A percentile compares a stretch with the other conserved stretches of the same genome.
Evolutionary conservation across 2,797 vertebrate genomes (phyloP).

Genomic region (Crypturellus tataupa): DNA sequence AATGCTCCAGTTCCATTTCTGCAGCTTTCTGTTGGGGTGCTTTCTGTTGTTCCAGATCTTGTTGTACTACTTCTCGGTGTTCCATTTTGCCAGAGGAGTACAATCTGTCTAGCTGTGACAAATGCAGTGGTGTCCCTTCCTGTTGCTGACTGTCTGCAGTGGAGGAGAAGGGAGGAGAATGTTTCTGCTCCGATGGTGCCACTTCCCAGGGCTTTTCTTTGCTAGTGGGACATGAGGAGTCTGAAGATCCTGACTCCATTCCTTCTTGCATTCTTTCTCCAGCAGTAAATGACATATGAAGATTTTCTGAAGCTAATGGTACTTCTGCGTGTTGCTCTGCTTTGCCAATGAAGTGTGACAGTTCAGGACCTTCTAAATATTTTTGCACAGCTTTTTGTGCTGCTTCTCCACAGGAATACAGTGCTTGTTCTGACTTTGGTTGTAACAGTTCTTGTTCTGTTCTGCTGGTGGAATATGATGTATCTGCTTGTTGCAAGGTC

Average conservation of each 20-base stretch:
- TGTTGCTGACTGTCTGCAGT: neutral
- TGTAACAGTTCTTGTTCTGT: neutral
- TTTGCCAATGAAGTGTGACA: neutral
- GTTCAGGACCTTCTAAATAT: neutral
- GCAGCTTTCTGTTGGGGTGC: neutral
- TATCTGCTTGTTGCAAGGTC: neutral
- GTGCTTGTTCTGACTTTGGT: neutral
- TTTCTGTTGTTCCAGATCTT: neutral
- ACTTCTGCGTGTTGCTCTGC: neutral
- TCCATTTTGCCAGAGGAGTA: neutral
- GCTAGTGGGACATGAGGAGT: accelerated
- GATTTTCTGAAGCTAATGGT: neutral
- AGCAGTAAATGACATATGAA: neutral
- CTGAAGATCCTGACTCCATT: neutral
- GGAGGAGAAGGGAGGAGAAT: neutral
- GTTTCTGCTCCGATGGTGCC: neutral
- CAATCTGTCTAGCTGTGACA: neutral
- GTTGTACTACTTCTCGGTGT: neutral
- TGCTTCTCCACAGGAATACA: neutral
- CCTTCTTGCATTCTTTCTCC: neutral
- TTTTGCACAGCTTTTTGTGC: neutral
- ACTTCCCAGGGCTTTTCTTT: neutral
- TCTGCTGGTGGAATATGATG: neutral
- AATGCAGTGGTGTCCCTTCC: neutral
- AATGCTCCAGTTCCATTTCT: neutral